Percentiles rank a stretch among this genome's conserved stretches.
These are phyloP conservation scores for Crocidura indochinensis DNA, from an alignment of 2,797 vertebrate species.

Conservation along the genomic window DNA sequence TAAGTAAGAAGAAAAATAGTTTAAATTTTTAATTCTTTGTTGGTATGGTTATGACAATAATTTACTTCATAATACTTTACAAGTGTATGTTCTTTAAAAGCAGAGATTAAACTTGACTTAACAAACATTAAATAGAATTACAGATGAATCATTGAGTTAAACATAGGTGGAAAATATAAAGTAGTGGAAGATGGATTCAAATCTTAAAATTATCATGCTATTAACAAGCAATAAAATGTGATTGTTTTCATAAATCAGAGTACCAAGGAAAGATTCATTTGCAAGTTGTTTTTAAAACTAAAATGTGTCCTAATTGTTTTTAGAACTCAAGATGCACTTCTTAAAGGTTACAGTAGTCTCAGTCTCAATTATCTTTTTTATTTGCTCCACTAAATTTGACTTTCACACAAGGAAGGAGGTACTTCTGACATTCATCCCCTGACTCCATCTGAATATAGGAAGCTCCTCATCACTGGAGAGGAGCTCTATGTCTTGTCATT, in stretches of 20 bases:
- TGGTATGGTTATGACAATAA: neutral
- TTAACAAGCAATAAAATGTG: too few relatives aligned
- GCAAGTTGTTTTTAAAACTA: slow-evolving; percentile 21
- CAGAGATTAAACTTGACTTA: slow-evolving; percentile 23
- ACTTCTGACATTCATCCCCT: neutral
- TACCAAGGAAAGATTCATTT: neutral
- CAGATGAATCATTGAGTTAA: neutral
- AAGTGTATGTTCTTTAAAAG: neutral
- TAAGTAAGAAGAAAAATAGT: neutral
- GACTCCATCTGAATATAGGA: slow-evolving; percentile 49
- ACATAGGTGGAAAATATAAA: neutral
- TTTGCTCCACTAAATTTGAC: slow-evolving; percentile 16
- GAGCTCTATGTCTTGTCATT: slow-evolving; percentile 57
- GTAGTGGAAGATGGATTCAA: too few relatives aligned
- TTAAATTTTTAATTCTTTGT: slow-evolving; percentile 53
- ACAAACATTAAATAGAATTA: neutral
- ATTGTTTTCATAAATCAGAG: too few relatives aligned
- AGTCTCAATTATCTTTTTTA: neutral
- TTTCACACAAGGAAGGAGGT: slow-evolving; percentile 25
- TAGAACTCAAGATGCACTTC: slow-evolving; percentile 54
- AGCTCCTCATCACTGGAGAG: too few relatives aligned
- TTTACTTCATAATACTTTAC: slow-evolving; percentile 23
- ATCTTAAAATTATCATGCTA: too few relatives aligned
- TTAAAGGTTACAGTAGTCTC: neutral
- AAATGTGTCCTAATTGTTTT: neutral